phyloP scores from a whole-genome alignment of 1,140 invertebrate genomes.

The Anadara kagoshimensis region DNA sequence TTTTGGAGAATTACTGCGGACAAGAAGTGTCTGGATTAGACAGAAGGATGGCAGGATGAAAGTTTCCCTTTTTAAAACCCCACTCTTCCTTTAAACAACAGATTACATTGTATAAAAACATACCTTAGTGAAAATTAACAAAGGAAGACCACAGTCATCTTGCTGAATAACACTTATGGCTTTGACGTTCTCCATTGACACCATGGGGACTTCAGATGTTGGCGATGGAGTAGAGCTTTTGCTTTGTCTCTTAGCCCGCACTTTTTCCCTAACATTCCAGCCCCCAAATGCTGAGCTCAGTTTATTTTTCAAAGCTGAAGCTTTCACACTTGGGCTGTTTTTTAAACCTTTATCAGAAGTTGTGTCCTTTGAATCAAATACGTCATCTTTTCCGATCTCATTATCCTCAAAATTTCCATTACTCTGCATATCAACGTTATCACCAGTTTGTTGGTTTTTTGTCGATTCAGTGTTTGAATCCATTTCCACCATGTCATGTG shows the following conservation, averaged over 20 bases:
- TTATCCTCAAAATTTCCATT: background rate
- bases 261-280: slow-evolving; percentile 16
- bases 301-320: slow-evolving; percentile 56
- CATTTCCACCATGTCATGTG: slow-evolving; percentile 6
- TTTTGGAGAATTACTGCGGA: too few species aligned
- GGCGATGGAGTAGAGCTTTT: slow-evolving; percentile 18
- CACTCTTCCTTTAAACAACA: too few species aligned
- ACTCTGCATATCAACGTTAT: too few species aligned
- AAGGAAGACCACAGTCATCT: slow-evolving; percentile 88
- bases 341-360: slow-evolving; percentile 4
- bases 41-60: too few species aligned
- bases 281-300: slow-evolving; percentile 57
- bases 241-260: background rate
- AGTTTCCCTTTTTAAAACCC: too few species aligned
- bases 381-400: background rate
- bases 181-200: slow-evolving; percentile 18
- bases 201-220: slow-evolving; percentile 14
- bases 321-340: slow-evolving; percentile 40
- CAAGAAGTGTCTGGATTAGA: too few species aligned
- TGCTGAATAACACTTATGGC: slow-evolving; percentile 57
- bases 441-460: background rate
- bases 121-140: slow-evolving; percentile 90
- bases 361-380: background rate
- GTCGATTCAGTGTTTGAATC: slow-evolving; percentile 3
- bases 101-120: slow-evolving; percentile 19